Evolutionary conservation across 2,113 vertebrate genomes (phyloP).

Genomic region (Bostrychus sinensis): DNA sequence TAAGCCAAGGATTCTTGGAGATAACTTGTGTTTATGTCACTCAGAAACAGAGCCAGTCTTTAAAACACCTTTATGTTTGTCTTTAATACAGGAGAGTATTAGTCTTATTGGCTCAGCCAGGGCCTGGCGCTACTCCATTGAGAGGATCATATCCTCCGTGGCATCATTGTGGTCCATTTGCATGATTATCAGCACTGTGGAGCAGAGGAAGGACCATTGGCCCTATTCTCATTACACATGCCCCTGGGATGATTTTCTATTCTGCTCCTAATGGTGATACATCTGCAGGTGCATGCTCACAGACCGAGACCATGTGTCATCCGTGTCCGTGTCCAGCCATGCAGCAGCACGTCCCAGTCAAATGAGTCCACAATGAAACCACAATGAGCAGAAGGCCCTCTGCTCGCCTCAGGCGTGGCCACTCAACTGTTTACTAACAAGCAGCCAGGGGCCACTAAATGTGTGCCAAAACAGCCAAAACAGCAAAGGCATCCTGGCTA

Average conservation of each 20-base stretch:
- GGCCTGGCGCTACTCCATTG: conserved; percentile 8
- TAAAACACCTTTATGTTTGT: neutral
- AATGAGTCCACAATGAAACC: conserved; percentile 22
- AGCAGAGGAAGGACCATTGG: conserved; percentile 21
- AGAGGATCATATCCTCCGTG: conserved; percentile 16
- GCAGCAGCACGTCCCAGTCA: conserved; percentile 7
- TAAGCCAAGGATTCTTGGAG: neutral
- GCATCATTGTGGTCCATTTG: conserved; percentile 43
- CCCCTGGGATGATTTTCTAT: conserved; percentile 26
- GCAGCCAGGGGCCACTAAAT: conserved; percentile 24
- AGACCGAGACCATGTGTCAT: neutral
- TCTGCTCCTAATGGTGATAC: conserved; percentile 32
- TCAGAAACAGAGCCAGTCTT: neutral
- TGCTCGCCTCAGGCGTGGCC: conserved; percentile 27
- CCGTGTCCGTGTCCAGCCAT: neutral
- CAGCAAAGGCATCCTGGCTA: neutral
- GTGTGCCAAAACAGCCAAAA: conserved; percentile 1
- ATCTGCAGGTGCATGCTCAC: conserved; percentile 5
- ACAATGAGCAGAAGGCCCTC: conserved; percentile 19
- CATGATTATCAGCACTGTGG: conserved; percentile 29
- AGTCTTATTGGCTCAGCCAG: neutral
- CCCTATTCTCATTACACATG: conserved; percentile 19
- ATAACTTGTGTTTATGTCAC: neutral
- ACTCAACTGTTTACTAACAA: conserved; percentile 15
- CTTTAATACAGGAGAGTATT: neutral